These are phyloP conservation scores for Ariopsis seemanni DNA, from an alignment of 2,113 vertebrate species.

Conservation along the genomic window DNA sequence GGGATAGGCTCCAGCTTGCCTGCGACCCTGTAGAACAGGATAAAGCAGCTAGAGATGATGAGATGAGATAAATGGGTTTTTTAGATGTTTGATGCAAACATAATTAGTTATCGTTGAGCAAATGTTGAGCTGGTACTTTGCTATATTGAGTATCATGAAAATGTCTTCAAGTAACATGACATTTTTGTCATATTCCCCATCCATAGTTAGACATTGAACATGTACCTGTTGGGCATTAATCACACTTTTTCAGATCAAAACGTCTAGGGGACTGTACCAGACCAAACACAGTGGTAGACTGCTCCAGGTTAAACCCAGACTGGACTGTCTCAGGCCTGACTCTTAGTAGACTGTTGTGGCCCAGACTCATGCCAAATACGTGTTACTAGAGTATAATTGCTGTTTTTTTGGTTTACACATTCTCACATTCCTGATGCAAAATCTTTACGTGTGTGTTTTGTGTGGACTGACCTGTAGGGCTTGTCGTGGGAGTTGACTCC, in stretches of 20 bases:
- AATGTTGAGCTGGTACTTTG: not conserved
- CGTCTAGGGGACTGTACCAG: not conserved
- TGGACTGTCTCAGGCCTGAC: not conserved
- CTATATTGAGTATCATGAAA: too few relatives aligned
- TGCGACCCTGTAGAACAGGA: too few relatives aligned
- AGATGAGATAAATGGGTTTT: not conserved
- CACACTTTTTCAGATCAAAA: not conserved
- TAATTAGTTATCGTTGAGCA: too few relatives aligned
- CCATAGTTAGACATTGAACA: not conserved
- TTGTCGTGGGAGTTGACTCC: conserved; percentile 89
- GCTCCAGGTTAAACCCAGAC: too few relatives aligned
- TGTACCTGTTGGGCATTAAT: not conserved
- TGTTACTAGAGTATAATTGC: not conserved
- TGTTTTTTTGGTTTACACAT: not conserved
- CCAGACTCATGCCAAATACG: not conserved
- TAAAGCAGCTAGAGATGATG: too few relatives aligned
- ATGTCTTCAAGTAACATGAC: not conserved
- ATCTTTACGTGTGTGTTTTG: not conserved
- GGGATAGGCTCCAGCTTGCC: too few relatives aligned
- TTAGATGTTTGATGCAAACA: not conserved
- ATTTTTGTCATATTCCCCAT: not conserved
- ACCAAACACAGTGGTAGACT: too few relatives aligned
- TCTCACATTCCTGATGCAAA: not conserved
- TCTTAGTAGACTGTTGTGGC: not conserved
- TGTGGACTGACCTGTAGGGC: conserved; percentile 78